Percentiles rank a stretch among this genome's conserved stretches.
Conservation (phyloP, 2,888 invertebrate genomes). For the Phyto melanocephala region DNA sequence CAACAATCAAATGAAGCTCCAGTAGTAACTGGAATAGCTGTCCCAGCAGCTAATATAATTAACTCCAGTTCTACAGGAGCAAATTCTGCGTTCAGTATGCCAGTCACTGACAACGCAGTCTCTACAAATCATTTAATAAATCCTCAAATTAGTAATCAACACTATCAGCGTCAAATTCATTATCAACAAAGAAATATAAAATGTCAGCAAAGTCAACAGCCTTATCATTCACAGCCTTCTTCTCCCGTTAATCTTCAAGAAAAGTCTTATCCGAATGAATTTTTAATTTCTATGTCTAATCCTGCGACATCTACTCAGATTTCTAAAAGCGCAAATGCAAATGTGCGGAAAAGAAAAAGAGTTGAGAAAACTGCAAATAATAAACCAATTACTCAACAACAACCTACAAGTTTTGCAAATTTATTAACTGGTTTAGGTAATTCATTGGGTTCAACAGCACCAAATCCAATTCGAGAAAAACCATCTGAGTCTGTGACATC, state of each 20-base stretch:
- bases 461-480: constrained; percentile 21
- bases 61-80: not conserved
- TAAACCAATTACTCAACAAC: constrained; percentile 37
- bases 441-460: not conserved
- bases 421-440: constrained; percentile 65
- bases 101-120: constrained; percentile 35
- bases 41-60: not conserved
- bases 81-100: not conserved
- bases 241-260: constrained; percentile 63
- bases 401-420: constrained; percentile 71
- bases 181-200: constrained; percentile 23
- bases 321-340: constrained; percentile 65
- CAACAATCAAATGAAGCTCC: constrained; percentile 61
- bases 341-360: constrained; percentile 64
- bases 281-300: constrained; percentile 50
- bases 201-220: constrained; percentile 28
- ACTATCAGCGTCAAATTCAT: constrained; percentile 59
- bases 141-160: constrained; percentile 39
- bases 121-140: constrained; percentile 24
- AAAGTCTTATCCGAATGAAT: constrained; percentile 49
- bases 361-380: constrained; percentile 32
- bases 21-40: not conserved
- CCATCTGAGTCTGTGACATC: constrained; percentile 6
- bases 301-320: constrained; percentile 51
- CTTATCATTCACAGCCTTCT: constrained; percentile 65